Evolutionary conservation across 2,797 vertebrate species (phyloP).

Genomic region (Austrolebias charrua): DNA sequence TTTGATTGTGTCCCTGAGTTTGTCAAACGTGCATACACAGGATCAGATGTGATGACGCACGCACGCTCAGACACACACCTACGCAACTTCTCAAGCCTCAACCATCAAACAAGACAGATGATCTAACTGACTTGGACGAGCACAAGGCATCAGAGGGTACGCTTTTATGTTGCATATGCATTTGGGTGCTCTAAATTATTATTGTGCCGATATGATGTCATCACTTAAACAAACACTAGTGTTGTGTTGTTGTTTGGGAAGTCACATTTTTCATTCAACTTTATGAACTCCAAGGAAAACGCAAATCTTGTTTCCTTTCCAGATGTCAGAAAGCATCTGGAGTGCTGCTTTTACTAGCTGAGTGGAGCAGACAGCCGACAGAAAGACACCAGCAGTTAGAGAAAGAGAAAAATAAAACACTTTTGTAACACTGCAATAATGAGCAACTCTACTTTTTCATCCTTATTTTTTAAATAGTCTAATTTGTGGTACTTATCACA

Average conservation of each 20-base stretch:
- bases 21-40: constrained; percentile 45
- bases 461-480: constrained; percentile 1
- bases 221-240: constrained; percentile 20
- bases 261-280: constrained; percentile 40
- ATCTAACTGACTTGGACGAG: constrained; percentile 52
- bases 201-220: constrained; percentile 20
- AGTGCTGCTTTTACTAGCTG: constrained; percentile 13
- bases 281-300: constrained; percentile 44
- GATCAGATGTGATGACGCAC: constrained; percentile 52
- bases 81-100: constrained; percentile 45
- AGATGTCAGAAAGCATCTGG: constrained; percentile 54
- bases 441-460: constrained; percentile 2
- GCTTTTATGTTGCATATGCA: constrained; percentile 15
- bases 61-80: too few species aligned
- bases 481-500: constrained; percentile 9
- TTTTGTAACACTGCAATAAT: constrained; percentile 4
- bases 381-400: constrained; percentile 11
- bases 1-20: constrained; percentile 25
- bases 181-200: constrained; percentile 13
- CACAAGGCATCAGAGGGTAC: constrained; percentile 34
- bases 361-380: constrained; percentile 28
- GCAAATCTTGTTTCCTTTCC: constrained; percentile 48
- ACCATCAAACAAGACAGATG: constrained; percentile 40
- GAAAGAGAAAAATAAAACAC: background rate
- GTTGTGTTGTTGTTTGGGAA: constrained; percentile 25